Base-by-base conservation (phyloP, 2,797 vertebrate genomes). In the Cryptoblepharus egeriae region DNA sequence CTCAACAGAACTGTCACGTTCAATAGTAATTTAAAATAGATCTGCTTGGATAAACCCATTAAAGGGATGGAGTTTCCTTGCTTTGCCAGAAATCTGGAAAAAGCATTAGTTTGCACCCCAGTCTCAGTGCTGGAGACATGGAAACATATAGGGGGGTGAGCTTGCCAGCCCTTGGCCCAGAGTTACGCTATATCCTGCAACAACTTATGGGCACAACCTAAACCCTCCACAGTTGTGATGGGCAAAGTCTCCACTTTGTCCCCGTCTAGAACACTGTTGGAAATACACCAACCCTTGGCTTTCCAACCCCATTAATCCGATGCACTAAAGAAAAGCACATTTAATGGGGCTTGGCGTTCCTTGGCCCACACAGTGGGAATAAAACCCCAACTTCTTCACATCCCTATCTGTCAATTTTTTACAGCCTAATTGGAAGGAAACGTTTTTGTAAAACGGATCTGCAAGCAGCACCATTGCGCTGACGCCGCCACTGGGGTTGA, bases 51-150 rank as follows among this genome's bases (percentile, higher is more conserved):
- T 52, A 52, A 52, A 52, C 49, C 13, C 37, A 52, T 45, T 32
- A 55, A 55, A 71, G 49, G 24, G 42, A 24, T 58, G 39, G 35
- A 24, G 4, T 20, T 52, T 65, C 73, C 2, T 22, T 55, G 28
- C 65, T 61, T 24, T 63, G 15, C 2, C 0, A 18, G 20, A 11
- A 73, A 75, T 18, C 64, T 28, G 64, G 61, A 58, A 39, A 76
- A 37, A 26, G 9, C 35, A 7, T 37, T 69, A 30, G 70, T 58
- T 69, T 42, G 76, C 57, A 15, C 15, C 32, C 8, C 45, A n/a
- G 55, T 28, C 65, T 73, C 0, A 0, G 30, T 18, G 16, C 30
- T 76, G 55, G 0, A 0, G 52, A 58, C 65, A 72, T 15, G 60
- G 39, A 42, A 68, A 30, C 12, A 49, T 24, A 32, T 9, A 35